A percentile compares a stretch with the other conserved stretches of the same genome.
phyloP scores from a whole-genome alignment of 2,888 invertebrate species.

The Autographa pulchrina region DNA sequence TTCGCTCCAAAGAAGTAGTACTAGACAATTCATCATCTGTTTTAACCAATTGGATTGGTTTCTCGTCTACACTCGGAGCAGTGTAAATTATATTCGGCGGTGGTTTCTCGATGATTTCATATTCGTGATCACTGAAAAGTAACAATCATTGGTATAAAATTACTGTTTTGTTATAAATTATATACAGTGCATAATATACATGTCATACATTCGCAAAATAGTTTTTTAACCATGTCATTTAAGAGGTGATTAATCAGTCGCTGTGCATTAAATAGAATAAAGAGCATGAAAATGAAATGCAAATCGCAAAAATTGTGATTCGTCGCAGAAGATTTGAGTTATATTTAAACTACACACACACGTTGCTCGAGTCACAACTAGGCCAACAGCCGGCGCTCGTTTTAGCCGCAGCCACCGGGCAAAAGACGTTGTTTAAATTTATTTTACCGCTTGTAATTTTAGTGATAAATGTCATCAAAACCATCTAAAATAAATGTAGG shows the following conservation, averaged over 20 bases:
- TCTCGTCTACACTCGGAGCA: constrained; percentile 78
- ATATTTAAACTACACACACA: constrained; percentile 83
- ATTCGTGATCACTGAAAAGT: constrained; percentile 96
- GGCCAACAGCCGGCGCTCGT: constrained; percentile 87
- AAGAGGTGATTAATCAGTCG: constrained; percentile 58
- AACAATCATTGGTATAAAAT: constrained; percentile 36
- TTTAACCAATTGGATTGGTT: constrained; percentile 72
- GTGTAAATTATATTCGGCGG: constrained; percentile 82
- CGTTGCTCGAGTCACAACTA: constrained; percentile 85
- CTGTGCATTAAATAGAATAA: constrained; percentile 57
- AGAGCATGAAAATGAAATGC: constrained; percentile 56
- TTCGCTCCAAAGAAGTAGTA: constrained; percentile 85
- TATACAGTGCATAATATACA: not conserved
- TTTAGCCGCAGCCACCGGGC: constrained; percentile 88
- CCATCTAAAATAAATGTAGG: constrained; percentile 65
- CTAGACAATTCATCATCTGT: constrained; percentile 87
- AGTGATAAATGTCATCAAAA: constrained; percentile 76
- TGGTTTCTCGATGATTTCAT: constrained; percentile 96
- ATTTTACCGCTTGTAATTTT: constrained; percentile 76
- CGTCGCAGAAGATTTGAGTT: constrained; percentile 77
- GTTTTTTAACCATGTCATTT: constrained; percentile 8
- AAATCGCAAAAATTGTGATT: constrained; percentile 74
- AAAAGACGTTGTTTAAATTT: constrained; percentile 73
- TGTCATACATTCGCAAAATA: constrained; percentile 62
- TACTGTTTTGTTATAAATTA: not conserved